Evolutionary conservation across 2,888 invertebrate genomes (phyloP).

Genomic region (Cheilosia vulpina): DNA sequence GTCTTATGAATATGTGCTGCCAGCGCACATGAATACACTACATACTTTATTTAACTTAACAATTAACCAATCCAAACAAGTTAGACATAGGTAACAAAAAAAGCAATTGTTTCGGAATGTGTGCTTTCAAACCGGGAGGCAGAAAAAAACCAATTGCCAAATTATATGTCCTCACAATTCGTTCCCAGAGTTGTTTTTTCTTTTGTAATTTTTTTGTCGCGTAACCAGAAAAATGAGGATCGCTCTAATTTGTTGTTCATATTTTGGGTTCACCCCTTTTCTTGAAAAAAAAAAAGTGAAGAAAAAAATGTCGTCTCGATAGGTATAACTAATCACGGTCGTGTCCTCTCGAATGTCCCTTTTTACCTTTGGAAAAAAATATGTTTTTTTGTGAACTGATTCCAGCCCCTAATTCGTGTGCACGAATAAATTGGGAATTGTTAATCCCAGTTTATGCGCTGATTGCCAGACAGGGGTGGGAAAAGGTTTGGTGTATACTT

Average conservation of each 20-base stretch:
- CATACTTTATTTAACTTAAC: no score
- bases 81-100: no score
- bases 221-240: constrained; percentile 14
- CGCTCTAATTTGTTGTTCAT: constrained; percentile 41
- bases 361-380: constrained; percentile 38
- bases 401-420: constrained; percentile 39
- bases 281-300: not conserved
- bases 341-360: constrained; percentile 22
- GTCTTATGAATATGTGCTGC: no score
- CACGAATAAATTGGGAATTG: constrained; percentile 57
- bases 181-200: constrained; percentile 20
- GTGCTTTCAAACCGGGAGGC: not conserved
- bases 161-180: constrained; percentile 22
- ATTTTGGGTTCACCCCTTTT: constrained; percentile 35
- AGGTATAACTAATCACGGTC: constrained; percentile 19
- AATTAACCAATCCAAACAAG: no score
- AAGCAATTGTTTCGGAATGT: not conserved
- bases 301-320: constrained; percentile 36
- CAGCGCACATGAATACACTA: no score
- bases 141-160: not conserved
- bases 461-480: constrained; percentile 48
- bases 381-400: constrained; percentile 19
- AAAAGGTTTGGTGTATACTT: constrained; percentile 38
- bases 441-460: constrained; percentile 40
- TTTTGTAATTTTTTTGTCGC: not conserved